Conservation (phyloP, 92 coral and sea anemone species). For the Micromussa lordhowensis region DNA sequence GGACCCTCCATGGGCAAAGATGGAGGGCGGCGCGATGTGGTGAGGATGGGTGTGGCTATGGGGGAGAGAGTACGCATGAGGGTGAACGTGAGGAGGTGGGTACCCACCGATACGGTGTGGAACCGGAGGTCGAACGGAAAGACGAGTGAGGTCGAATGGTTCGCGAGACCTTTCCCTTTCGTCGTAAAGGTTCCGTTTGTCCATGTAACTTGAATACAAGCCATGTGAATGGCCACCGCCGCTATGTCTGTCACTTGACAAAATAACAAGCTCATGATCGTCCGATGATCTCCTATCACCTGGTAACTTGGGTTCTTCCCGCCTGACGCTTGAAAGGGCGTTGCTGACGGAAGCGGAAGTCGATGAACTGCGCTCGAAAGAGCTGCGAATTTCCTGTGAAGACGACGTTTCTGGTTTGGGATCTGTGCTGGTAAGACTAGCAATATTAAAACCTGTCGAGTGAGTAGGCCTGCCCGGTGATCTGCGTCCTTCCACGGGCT, state of each 20-base stretch:
- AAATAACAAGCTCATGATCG: conserved; percentile 72
- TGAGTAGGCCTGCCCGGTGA: conserved; percentile 69
- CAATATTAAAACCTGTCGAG: conserved; percentile 79
- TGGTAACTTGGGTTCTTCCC: conserved; percentile 64
- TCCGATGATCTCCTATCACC: conserved; percentile 61
- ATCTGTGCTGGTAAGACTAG: conserved; percentile 76
- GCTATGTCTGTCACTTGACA: conserved; percentile 76
- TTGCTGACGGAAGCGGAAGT: conserved; percentile 33
- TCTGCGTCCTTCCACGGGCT: conserved; percentile 50
- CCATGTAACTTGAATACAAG: conserved; percentile 60
- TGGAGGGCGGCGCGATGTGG: conserved; percentile 62
- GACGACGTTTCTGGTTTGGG: conserved; percentile 70
- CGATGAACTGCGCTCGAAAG: conserved; percentile 56
- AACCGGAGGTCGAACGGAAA: conserved; percentile 70
- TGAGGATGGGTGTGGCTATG: conserved; percentile 56
- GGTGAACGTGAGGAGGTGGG: conserved; percentile 48
- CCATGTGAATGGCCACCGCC: conserved; percentile 61
- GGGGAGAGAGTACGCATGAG: conserved; percentile 37
- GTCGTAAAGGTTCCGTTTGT: conserved; percentile 75
- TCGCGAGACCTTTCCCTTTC: conserved; percentile 80
- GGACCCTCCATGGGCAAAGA: conserved; percentile 76
- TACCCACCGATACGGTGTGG: conserved; percentile 56
- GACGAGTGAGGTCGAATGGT: conserved; percentile 74
- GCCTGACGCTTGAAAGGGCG: conserved; percentile 44
- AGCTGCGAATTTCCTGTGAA: conserved; percentile 57